phyloP scores from a whole-genome alignment of 2,113 vertebrate genomes.

The Leptosomus discolor region DNA sequence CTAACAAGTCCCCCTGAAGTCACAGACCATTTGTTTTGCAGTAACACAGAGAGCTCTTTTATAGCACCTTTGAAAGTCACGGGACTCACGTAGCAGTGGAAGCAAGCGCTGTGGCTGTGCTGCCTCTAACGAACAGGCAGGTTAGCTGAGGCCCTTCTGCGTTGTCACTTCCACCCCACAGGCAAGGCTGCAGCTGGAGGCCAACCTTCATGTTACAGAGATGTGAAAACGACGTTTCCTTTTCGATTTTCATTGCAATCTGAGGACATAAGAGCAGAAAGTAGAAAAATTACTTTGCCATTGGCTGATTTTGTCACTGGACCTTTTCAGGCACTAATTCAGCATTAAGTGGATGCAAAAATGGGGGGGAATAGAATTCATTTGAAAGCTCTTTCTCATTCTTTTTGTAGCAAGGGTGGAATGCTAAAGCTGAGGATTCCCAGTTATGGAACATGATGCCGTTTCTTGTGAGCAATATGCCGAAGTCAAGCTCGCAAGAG shows the following conservation, averaged over 20 bases:
- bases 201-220: background rate
- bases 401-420: background rate
- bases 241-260: background rate
- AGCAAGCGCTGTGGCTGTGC: background rate
- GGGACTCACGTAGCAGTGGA: background rate
- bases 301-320: background rate
- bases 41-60: background rate
- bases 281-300: background rate
- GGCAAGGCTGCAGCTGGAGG: background rate
- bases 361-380: fast-evolving
- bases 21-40: background rate
- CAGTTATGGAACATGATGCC: background rate
- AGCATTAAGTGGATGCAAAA: background rate
- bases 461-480: background rate
- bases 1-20: background rate
- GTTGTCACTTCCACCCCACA: fast-evolving
- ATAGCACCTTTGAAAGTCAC: background rate
- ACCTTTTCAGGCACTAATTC: background rate
- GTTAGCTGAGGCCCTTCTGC: background rate
- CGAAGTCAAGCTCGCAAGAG: background rate
- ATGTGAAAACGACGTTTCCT: background rate
- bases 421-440: background rate
- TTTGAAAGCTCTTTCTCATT: background rate
- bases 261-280: background rate
- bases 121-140: background rate